Evolutionary conservation across 2,797 vertebrate species (phyloP), one percentile per base, ranked within the genome.

Genomic region (Ptychadena robeensis): DNA sequence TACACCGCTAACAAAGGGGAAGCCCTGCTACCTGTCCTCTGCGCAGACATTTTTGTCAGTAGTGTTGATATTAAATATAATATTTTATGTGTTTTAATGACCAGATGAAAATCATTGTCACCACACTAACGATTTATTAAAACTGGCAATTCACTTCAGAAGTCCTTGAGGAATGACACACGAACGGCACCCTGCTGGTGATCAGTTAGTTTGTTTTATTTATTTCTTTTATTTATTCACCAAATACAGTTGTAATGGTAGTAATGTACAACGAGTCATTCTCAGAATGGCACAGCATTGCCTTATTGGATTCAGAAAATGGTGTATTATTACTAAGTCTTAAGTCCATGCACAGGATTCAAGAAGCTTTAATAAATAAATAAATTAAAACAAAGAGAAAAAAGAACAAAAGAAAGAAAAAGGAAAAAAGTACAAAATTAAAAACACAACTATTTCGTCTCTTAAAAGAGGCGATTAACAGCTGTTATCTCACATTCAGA

Each of bases 211-310:
- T 18, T 38, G 94, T 96, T 44, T 18, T 38, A 93, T 96, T 96
- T 94, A 95, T 97, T 91, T 96, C 96, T 97, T 97, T 91, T 96
- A 96, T 97, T 97, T 93, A 93, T 97, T 97, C 96, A 97, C 96
- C 96, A 97, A 94, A 92, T 97, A 97, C 96, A 96, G 95, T 97
- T 96, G 96, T 96, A 96, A 97, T 97, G 96, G 96, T 94, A 95
- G 95, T 95, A 93, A 96, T 97, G 94, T 97, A 96, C 96, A 97
- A 96, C 96, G 95, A 96, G 93, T 96, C 95, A 96, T 96, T 95
- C 91, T 94, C 95, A 96, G 95, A 96, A 97, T 97, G 96, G 95
- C 95, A 96, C 96, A 95, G 96, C 95, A 94, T 93, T 96, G 94
- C 93, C 92, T 95, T 63, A 93, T 88, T 34, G 83, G 88, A 88